Base-by-base conservation (phyloP, 2,797 vertebrate genomes). In the Uromys caudimaculatus region DNA sequence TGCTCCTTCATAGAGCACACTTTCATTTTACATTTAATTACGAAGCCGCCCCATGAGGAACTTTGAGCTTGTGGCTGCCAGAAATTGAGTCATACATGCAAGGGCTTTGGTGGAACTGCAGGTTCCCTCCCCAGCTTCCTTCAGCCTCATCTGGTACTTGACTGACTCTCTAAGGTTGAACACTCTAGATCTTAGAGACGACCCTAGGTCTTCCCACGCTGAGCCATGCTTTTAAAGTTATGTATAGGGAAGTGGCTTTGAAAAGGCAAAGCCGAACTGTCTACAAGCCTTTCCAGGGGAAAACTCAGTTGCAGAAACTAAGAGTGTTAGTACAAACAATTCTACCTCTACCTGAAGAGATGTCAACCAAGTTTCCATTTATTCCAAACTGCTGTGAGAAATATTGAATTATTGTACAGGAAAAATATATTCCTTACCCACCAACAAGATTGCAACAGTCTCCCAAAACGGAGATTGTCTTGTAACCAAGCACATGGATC, bases 101-200 rank as follows among this genome's bases (percentile, higher is more conserved):
- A 41, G 96, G 97, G 96, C 98, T 98, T 95, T 98, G 98, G 98
- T 98, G 98, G 98, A 98, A 97, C 98, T 98, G 97, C 97, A 52
- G 41, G 89, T 94, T 91, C 95, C 92, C 85, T 95, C 92, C 97
- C 97, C 97, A 79, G 90, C 94, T 96, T 96, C 91, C 91, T 69
- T 97, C 97, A 93, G 84, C 92, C 94, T 97, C 83, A 90, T 97
- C 94, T 97, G 98, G 79, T 95, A 94, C 94, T 98, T 98, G 97
- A 93, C 98, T 98, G 99, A 99, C 99, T 99, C 99, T 99, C 98
- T 98, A 97, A 86, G 97, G 98, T 98, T 98, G 98, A 98, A 98
- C 98, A 98, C 98, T 98, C 98, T 98, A 98, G 98, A 98, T 99
- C 98, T 98, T 97, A 19, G 98, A 98, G 96, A 95, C 82, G 60